Base-by-base conservation (phyloP, 2,113 vertebrate genomes). In the Pseudorasbora parva region DNA sequence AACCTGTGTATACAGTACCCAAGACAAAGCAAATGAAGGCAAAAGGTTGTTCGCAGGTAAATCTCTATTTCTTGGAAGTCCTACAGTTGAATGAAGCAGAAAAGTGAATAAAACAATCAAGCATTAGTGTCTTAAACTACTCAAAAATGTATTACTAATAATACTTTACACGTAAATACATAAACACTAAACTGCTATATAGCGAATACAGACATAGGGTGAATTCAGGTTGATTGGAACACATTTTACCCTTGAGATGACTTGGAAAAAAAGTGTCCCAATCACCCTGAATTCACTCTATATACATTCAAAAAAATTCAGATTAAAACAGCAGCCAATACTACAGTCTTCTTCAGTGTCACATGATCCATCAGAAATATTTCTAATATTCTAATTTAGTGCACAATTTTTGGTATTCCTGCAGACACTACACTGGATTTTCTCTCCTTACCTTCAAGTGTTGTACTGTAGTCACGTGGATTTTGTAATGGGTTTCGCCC, bases 401-500 rank as follows among this genome's bases (percentile, higher is more conserved):
- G 30, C 0, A 19, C 8, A 37, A 37, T 12, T 45, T 5, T 19
- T 8, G 0, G 8, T 37, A 47, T 60, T 33, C 3, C 19, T 30
- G 8, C 5, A 75, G 2, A 27, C 49, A 62, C 43, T 19, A 62
- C 5, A 27, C 5, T 41, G 3, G 1, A 11, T 59, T 72, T 23
- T 85, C 12, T 54, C 4, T 41, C 43, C 68, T 77, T 94, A 95
- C 94, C 93, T 94, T 94, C 51, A 92, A n/a, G 69, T 95, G 94
- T 60, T 89, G 90, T 21, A 86, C 43, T 15, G 93, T 91, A 1
- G 93, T 95, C 90, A 93, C 64, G 75, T 95, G 94, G 79, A 95
- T 92, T 87, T 94, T 95, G 85, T 91, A 94, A 83, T 93, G 86
- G 2, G 90, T 93, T 0, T 93, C 90, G 2, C 93, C 92, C 23